Evolutionary conservation across 2,888 invertebrate genomes (phyloP).

Genomic region (Corythucha ciliata): DNA sequence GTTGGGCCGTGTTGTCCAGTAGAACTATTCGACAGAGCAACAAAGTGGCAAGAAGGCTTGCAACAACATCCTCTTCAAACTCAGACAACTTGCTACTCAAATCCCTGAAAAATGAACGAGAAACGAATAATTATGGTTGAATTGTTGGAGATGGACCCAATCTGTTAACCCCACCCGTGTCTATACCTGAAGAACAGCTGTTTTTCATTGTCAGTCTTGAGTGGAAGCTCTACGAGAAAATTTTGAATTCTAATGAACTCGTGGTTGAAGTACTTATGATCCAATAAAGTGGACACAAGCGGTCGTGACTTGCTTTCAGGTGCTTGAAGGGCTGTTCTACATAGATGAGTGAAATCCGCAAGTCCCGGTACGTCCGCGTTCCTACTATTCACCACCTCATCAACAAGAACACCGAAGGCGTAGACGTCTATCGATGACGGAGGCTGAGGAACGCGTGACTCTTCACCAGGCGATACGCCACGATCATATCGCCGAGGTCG

Average conservation of each 20-base stretch:
- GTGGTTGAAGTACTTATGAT: conserved; percentile 72
- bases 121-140: background rate
- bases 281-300: conserved; percentile 53
- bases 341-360: conserved; percentile 58
- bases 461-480: conserved; percentile 62
- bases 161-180: conserved; percentile 25
- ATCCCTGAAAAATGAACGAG: conserved; percentile 41
- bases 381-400: conserved; percentile 52
- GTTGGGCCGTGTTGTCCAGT: conserved; percentile 69
- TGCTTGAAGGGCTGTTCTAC: conserved; percentile 59
- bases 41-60: conserved; percentile 65
- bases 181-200: conserved; percentile 67
- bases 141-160: too few relatives aligned
- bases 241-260: conserved; percentile 75
- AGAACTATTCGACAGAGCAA: conserved; percentile 77
- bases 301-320: conserved; percentile 56
- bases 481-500: conserved; percentile 60
- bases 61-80: conserved; percentile 73
- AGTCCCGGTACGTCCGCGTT: conserved; percentile 54
- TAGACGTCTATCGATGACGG: conserved; percentile 59
- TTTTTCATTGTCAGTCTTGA: conserved; percentile 68
- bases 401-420: conserved; percentile 65
- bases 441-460: conserved; percentile 44
- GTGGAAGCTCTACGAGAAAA: conserved; percentile 69
- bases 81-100: conserved; percentile 57